Evolutionary conservation across 2,797 vertebrate species (phyloP).

Genomic region (Enteromius anoplus): DNA sequence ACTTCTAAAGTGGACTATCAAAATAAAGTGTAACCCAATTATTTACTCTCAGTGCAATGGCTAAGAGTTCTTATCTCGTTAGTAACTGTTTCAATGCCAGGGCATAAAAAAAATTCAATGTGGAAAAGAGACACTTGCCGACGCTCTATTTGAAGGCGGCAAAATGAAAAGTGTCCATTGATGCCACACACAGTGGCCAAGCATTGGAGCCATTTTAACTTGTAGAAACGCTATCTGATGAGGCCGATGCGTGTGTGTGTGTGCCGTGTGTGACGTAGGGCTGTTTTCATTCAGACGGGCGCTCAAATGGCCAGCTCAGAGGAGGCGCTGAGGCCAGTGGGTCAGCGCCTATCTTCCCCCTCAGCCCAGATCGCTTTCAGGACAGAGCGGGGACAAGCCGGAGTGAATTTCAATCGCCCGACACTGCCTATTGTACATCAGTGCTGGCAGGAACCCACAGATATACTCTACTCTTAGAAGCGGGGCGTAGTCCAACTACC

Average conservation of each 20-base stretch:
- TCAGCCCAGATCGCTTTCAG: conserved; percentile 75
- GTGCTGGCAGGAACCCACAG: conserved; percentile 48
- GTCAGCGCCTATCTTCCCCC: conserved; percentile 74
- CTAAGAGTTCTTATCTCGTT: conserved; percentile 24
- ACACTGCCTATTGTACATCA: conserved; percentile 68
- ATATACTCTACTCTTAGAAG: conserved; percentile 54
- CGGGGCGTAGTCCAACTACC: conserved; percentile 37
- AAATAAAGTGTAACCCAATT: not conserved
- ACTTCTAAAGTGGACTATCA: too few relatives aligned
- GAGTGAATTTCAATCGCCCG: conserved; percentile 76
- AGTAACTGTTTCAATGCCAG: conserved; percentile 43
- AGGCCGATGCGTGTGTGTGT: conserved; percentile 65
- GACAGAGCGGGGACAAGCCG: conserved; percentile 69
- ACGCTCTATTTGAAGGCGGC: conserved; percentile 58
- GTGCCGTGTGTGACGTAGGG: conserved; percentile 63
- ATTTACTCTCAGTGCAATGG: conserved; percentile 11
- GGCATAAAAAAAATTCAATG: not conserved
- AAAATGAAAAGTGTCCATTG: conserved; percentile 54
- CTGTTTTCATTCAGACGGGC: conserved; percentile 68
- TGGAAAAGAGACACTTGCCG: conserved; percentile 48
- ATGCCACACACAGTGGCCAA: conserved; percentile 63
- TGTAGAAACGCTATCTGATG: conserved; percentile 68
- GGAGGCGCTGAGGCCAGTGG: conserved; percentile 70
- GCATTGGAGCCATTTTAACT: conserved; percentile 62
- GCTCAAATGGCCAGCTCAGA: conserved; percentile 70